A percentile compares a stretch with the other conserved stretches of the same genome.
phyloP scores from a whole-genome alignment of 2,113 vertebrate genomes.

The Eudorcas thomsonii region DNA sequence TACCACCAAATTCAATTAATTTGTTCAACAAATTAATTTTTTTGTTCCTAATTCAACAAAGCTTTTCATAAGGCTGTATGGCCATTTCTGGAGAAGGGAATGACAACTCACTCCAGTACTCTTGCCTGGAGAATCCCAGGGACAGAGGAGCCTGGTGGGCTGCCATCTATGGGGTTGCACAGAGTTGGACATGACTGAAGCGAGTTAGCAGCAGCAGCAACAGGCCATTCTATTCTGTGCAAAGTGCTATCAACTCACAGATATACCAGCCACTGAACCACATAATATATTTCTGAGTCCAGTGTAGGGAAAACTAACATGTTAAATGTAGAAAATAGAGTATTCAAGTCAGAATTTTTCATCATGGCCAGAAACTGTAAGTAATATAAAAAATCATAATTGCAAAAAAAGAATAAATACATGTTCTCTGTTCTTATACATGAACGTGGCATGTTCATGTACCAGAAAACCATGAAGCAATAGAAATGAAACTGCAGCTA shows the following conservation, averaged over 20 bases:
- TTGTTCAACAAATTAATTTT: not conserved
- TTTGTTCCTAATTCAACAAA: not conserved
- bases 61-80: not conserved
- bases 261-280: not conserved
- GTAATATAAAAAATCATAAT: not conserved
- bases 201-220: not conserved
- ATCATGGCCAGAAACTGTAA: not conserved
- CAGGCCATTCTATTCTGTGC: not conserved
- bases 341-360: not conserved
- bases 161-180: accelerated
- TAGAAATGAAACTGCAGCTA: not conserved
- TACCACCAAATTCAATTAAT: not conserved
- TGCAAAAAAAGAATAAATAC: not conserved
- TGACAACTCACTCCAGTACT: not conserved
- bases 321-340: not conserved
- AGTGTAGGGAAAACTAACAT: not conserved
- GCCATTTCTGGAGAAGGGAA: not conserved
- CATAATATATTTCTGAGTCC: not conserved
- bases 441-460: not conserved
- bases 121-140: not conserved
- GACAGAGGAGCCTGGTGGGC: not conserved
- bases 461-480: not conserved
- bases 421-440: not conserved
- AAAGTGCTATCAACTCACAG: not conserved
- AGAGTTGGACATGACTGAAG: not conserved